These are phyloP conservation scores for Clarias magur DNA, from an alignment of 2,113 vertebrate genomes.

Conservation along the genomic window DNA sequence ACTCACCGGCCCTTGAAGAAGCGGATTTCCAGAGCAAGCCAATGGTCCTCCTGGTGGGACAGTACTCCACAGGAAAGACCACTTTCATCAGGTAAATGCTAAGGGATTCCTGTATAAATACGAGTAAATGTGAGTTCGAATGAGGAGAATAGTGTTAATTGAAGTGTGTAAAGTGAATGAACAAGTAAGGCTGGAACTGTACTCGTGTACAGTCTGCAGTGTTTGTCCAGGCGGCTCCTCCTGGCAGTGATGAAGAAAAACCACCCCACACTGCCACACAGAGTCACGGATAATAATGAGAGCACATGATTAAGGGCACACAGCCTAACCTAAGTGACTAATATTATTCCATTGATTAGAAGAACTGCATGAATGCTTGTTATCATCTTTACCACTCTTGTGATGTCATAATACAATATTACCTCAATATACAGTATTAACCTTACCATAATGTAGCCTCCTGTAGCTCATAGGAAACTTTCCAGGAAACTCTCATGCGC, in stretches of 20 bases:
- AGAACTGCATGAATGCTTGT: not conserved
- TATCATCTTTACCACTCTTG: not conserved
- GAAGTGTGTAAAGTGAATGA: not conserved
- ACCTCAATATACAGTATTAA: not conserved
- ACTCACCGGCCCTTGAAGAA: slow-evolving; percentile 76
- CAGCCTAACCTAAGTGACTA: not conserved
- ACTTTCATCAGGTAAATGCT: slow-evolving; percentile 76
- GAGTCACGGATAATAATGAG: no score
- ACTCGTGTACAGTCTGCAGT: not conserved
- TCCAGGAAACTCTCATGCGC: no score
- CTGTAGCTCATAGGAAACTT: not conserved
- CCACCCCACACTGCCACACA: slow-evolving; percentile 17
- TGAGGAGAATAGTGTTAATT: no score
- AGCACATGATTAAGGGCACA: not conserved
- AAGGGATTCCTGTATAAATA: no score
- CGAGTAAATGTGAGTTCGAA: no score
- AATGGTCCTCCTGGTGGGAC: slow-evolving; percentile 78
- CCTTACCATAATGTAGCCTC: not conserved
- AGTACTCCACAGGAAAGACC: slow-evolving; percentile 80
- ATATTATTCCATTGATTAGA: not conserved
- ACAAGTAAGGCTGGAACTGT: not conserved
- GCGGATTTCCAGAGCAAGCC: slow-evolving; percentile 80
- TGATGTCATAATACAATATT: not conserved
- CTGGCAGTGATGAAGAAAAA: not conserved
- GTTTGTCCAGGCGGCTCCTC: not conserved